These are phyloP conservation scores for Coracopsis vasa DNA, from an alignment of 2,113 vertebrate species.

Conservation along the genomic window DNA sequence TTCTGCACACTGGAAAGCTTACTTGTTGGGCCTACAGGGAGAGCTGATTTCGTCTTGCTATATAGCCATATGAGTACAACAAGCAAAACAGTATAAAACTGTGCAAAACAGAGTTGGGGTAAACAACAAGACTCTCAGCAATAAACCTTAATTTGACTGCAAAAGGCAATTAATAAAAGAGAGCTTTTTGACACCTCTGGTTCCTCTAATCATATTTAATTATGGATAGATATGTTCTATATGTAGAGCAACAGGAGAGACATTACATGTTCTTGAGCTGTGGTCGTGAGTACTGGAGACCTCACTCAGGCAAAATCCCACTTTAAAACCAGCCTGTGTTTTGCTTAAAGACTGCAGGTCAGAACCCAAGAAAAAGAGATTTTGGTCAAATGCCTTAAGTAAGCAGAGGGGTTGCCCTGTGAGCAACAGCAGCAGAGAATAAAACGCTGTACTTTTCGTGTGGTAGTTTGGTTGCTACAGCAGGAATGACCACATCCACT, in stretches of 20 bases:
- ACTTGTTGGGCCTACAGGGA: background rate
- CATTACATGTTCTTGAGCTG: fast-evolving
- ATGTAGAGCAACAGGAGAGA: background rate
- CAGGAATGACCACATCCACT: background rate
- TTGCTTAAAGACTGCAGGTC: background rate
- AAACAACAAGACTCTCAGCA: background rate
- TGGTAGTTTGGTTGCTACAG: background rate
- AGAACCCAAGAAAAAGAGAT: background rate
- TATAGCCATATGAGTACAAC: background rate
- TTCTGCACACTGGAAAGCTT: background rate
- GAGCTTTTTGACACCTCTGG: background rate
- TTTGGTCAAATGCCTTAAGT: background rate
- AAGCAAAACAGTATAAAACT: background rate
- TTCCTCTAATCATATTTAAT: background rate
- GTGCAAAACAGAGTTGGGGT: background rate
- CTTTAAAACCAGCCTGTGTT: background rate
- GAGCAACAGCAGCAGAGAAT: background rate
- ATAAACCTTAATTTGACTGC: slow-evolving; percentile 8
- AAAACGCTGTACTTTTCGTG: background rate
- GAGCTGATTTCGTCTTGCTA: background rate
- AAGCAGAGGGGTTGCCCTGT: background rate
- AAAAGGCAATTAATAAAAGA: background rate
- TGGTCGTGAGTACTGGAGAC: background rate
- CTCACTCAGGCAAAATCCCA: background rate
- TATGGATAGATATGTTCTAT: background rate